These are phyloP conservation scores for Seira musarum DNA, from an alignment of 2,888 invertebrate genomes.

Conservation along the genomic window DNA sequence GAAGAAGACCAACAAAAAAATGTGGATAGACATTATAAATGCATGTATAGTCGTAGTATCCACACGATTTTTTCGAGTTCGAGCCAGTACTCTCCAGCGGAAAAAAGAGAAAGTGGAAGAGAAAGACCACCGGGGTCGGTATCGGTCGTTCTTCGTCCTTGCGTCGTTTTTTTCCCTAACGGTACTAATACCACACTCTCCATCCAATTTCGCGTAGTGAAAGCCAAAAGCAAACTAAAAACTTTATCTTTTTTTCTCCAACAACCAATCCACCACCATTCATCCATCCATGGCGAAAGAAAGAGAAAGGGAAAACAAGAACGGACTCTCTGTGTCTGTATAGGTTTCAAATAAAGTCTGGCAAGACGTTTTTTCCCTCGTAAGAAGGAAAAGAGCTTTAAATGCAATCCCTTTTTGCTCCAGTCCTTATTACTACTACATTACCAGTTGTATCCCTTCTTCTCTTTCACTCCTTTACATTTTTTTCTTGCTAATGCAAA, in stretches of 20 bases:
- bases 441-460: neutral
- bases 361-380: neutral
- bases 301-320: conserved; percentile 17
- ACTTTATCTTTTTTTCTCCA: conserved; percentile 23
- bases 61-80: conserved; percentile 1
- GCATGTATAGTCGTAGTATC: conserved; percentile 6
- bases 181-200: conserved; percentile 35
- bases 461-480: neutral
- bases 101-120: conserved; percentile 37
- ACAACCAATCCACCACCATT: conserved; percentile 20
- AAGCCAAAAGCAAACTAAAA: conserved; percentile 36
- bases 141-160: conserved; percentile 61
- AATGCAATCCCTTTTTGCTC: neutral
- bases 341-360: neutral
- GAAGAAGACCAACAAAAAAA: conserved; percentile 22
- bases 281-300: conserved; percentile 42
- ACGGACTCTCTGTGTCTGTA: conserved; percentile 2
- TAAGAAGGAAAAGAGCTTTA: neutral
- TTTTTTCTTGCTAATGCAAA: conserved; percentile 24
- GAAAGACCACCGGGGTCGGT: conserved; percentile 59
- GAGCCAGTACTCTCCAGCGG: neutral
- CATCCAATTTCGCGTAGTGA: conserved; percentile 24
- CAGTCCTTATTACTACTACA: conserved; percentile 13
- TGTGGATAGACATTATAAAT: conserved; percentile 21
- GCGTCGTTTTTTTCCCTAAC: conserved; percentile 52